Evolutionary conservation across 2,797 vertebrate genomes (phyloP).

Genomic region (Carduelis carduelis): DNA sequence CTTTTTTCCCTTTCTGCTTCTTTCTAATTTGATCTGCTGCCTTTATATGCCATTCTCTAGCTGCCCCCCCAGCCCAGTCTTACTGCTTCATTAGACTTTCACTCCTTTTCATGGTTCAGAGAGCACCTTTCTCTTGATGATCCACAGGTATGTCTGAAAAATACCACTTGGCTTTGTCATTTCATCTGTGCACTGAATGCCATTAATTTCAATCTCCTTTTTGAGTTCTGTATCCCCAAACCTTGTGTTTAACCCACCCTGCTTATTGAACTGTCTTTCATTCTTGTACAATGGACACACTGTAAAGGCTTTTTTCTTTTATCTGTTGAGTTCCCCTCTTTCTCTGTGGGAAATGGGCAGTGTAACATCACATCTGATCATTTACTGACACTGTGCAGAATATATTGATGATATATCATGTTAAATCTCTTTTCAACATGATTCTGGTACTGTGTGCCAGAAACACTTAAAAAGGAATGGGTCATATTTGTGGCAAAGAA

Average conservation of each 20-base stretch:
- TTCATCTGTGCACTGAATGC: not conserved
- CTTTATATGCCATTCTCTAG: not conserved
- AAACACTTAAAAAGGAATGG: not conserved
- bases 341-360: not conserved
- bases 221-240: not conserved
- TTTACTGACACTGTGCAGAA: not conserved
- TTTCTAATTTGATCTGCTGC: not conserved
- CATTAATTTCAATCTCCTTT: not conserved
- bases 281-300: not conserved
- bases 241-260: not conserved
- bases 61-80: not conserved
- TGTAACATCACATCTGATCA: not conserved
- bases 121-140: not conserved
- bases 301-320: not conserved
- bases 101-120: not conserved
- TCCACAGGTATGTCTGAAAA: constrained; percentile 22
- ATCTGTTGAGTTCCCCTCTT: not conserved
- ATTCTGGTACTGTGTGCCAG: not conserved
- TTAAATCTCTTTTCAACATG: not conserved
- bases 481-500: not conserved
- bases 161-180: not conserved
- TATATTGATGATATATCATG: not conserved
- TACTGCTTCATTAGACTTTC: constrained; percentile 36
- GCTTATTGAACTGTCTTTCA: not conserved
- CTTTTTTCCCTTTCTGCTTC: not conserved